Evolutionary conservation across 2,797 vertebrate genomes (phyloP), one percentile per base, ranked within the genome.

Genomic region (Aldrovandia affinis): DNA sequence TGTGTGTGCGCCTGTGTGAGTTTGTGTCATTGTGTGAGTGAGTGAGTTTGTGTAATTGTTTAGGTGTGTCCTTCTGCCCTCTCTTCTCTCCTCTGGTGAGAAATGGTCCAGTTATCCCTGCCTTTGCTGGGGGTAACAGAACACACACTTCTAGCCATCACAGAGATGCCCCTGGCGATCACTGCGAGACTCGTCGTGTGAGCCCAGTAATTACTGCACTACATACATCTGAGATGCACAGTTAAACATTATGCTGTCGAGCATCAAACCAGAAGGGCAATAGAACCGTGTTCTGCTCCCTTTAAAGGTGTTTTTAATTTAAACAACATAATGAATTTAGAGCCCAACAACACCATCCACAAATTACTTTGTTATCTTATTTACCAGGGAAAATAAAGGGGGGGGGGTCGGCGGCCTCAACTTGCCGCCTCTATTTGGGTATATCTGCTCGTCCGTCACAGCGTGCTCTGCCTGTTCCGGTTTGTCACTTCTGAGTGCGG

Each of bases 31-130:
- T 63, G 80, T 70, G 70, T 9, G 18, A 8, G 18, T 42, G 18
- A 10, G 20, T 7, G 39, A 36, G 39, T 18, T n/a, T n/a, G n/a
- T n/a, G n/a, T n/a, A n/a, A n/a, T n/a, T n/a, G n/a, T n/a, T n/a
- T n/a, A n/a, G n/a, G n/a, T n/a, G n/a, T 33, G 30, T 83, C 83
- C 78, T 85, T 86, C 80, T 82, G 80, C 78, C 36, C 39, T 44
- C 20, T 65, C 25, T 85, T 80, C 79, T 84, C 33, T 87, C 22
- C 81, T 44, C 81, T 36, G 18, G 61, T 84, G 52, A 80, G 81
- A 86, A 50, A 9, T 3, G 63, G 81, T 77, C 79, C 81, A 85
- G 87, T 87, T 89, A 85, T 87, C 83, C 84, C 84, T 77, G 30
- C 59, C 39, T 20, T 15, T 36, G 47, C 78, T n/a, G 3, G 20